Percentiles rank a stretch among this genome's conserved stretches.
Evolutionary conservation across 1,140 invertebrate genomes (phyloP).

Genomic region (Drosophila subobscura): DNA sequence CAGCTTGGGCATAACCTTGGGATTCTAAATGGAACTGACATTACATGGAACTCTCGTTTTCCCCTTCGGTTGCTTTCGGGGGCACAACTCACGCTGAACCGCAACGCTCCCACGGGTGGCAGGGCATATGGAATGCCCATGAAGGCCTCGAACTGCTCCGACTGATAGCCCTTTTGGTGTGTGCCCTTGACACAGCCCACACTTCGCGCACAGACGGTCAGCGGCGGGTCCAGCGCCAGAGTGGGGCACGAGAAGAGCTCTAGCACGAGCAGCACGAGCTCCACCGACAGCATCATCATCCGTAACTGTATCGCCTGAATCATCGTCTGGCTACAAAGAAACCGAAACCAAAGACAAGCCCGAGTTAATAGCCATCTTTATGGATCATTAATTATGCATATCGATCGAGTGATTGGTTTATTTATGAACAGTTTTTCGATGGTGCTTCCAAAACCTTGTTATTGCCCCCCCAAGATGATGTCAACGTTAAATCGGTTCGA

Average conservation of each 20-base stretch:
- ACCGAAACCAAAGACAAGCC: constrained; percentile 4
- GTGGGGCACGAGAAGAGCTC: too few relatives aligned
- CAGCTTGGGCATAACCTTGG: constrained; percentile 61
- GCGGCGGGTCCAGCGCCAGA: constrained; percentile 17
- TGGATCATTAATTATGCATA: constrained; percentile 56
- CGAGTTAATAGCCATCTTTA: constrained; percentile 23
- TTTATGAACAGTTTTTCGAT: constrained; percentile 35
- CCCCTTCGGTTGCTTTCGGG: not conserved
- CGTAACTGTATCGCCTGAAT: constrained; percentile 32
- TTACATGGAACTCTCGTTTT: too few relatives aligned
- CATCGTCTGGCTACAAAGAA: constrained; percentile 14
- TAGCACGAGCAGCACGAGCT: constrained; percentile 7
- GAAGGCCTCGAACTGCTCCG: constrained; percentile 67
- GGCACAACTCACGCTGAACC: constrained; percentile 65
- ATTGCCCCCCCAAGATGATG: constrained; percentile 15
- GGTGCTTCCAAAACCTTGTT: constrained; percentile 23
- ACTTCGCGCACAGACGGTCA: constrained; percentile 49
- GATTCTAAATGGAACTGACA: constrained; percentile 51
- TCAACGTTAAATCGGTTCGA: constrained; percentile 20
- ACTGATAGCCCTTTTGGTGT: constrained; percentile 62
- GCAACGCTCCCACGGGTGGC: constrained; percentile 67
- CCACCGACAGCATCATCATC: not conserved
- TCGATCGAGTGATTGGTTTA: constrained; percentile 8
- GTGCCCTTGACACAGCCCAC: constrained; percentile 67
- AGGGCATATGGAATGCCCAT: constrained; percentile 78